Base-by-base conservation (phyloP, 2,888 invertebrate species). In the Troilus luridus region DNA sequence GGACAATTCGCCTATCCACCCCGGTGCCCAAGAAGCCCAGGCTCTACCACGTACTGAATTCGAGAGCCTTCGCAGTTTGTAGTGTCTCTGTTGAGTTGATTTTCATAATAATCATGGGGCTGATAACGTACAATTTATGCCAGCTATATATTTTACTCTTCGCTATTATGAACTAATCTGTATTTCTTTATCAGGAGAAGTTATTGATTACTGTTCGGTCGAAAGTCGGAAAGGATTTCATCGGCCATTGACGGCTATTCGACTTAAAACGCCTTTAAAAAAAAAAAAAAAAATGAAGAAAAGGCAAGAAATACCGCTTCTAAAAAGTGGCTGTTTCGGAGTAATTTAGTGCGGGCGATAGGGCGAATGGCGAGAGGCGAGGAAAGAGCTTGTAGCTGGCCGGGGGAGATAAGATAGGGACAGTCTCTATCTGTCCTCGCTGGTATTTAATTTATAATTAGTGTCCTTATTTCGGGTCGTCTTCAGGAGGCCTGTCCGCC, bases 271-370 rank as follows among this genome's bases (percentile, higher is more conserved):
- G 54, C 19, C 54, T 81, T 54, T 19, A 81, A 10, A 56, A 56
- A 24, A 77, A 41, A 24, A n/a, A 54, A 81, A 54, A 21, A 11
- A 81, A 8, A 41, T 54, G 54, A 81, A 81, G 54, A 81, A 81
- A 81, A 81, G 3, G 54, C 2, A 21, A 41, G 21, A 81, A 81
- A 81, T 81, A 81, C 81, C 54, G 81, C 81, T 54, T 81, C 7
- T 81, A 81, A 81, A 81, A 81, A 81, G 81, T 81, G 81, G 81
- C 54, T 81, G 81, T 81, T 81, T 81, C 54, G 81, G 54, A 81
- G 81, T 81, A 81, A 81, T 81, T 81, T 81, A 81, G 81, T 81
- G 54, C 54, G 41, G 81, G 67, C 67, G 41, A 41, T 41, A 41
- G 41, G 41, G 2, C 41, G 41, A 41, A 41, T 41, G 41, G 41